Conservation (phyloP, 2,797 vertebrate species). For the Gallinago nigripennis region DNA sequence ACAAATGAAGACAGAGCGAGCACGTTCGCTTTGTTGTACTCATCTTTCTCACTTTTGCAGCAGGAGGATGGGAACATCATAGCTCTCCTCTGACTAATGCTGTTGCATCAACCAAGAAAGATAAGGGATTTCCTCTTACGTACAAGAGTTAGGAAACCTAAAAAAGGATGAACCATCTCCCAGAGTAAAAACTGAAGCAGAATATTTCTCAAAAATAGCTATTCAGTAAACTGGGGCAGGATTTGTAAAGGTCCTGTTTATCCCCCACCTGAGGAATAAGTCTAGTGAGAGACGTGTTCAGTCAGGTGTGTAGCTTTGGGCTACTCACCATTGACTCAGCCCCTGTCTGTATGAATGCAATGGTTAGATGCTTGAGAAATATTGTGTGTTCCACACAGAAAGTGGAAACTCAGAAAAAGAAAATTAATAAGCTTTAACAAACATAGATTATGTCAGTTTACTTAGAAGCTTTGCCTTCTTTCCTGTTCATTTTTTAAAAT, state of each 20-base stretch:
- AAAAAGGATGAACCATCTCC: not conserved
- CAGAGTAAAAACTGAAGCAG: not conserved
- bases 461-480: not conserved
- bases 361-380: not conserved
- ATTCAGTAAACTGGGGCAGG: not conserved
- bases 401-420: not conserved
- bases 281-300: not conserved
- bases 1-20: not conserved
- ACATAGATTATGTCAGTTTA: not conserved
- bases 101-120: not conserved
- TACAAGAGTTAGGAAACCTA: not conserved
- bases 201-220: not conserved
- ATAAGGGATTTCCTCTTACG: not conserved
- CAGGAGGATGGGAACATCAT: not conserved
- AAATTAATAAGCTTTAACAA: not conserved
- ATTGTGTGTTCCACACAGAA: fast-evolving
- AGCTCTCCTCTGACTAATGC: not conserved
- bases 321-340: not conserved
- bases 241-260: not conserved
- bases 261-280: not conserved
- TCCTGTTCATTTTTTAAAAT: not conserved
- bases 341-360: not conserved
- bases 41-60: not conserved
- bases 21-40: not conserved
- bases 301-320: not conserved